Evolutionary conservation across 2,888 invertebrate species (phyloP).

Genomic region (Rhopalosiphum nymphaeae): DNA sequence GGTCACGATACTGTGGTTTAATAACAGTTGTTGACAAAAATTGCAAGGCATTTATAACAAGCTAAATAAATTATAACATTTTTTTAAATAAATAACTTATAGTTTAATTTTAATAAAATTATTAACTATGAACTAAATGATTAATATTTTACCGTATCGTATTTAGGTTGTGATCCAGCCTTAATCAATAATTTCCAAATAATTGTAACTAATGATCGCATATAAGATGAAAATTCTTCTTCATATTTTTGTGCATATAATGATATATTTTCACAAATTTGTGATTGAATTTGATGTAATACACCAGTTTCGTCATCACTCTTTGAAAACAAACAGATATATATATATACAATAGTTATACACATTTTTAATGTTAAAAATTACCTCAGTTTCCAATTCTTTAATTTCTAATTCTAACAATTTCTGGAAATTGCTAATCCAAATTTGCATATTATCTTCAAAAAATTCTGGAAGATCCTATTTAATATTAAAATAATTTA

Average conservation of each 20-base stretch:
- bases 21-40: conserved; percentile 96
- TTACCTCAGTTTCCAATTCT: conserved; percentile 53
- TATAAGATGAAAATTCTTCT: conserved; percentile 93
- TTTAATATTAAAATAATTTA: conserved; percentile 65
- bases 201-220: conserved; percentile 92
- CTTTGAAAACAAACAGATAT: conserved; percentile 70
- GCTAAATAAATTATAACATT: conserved; percentile 73
- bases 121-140: not conserved
- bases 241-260: conserved; percentile 98
- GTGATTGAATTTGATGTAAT: conserved; percentile 91
- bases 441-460: conserved; percentile 95
- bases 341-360: not conserved
- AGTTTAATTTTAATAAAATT: not conserved
- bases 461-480: conserved; percentile 97
- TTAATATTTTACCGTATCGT: conserved; percentile 81
- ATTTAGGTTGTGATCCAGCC: conserved; percentile 88
- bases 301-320: conserved; percentile 89
- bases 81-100: not conserved
- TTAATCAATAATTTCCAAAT: conserved; percentile 92
- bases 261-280: conserved; percentile 95
- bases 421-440: conserved; percentile 93
- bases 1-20: conserved; percentile 84
- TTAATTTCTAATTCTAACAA: conserved; percentile 73
- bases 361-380: not conserved
- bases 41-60: conserved; percentile 95